Percentiles rank a stretch among this genome's conserved stretches.
phyloP scores from a whole-genome alignment of 2,888 invertebrate genomes.

The Cylindroiulus punctatus region DNA sequence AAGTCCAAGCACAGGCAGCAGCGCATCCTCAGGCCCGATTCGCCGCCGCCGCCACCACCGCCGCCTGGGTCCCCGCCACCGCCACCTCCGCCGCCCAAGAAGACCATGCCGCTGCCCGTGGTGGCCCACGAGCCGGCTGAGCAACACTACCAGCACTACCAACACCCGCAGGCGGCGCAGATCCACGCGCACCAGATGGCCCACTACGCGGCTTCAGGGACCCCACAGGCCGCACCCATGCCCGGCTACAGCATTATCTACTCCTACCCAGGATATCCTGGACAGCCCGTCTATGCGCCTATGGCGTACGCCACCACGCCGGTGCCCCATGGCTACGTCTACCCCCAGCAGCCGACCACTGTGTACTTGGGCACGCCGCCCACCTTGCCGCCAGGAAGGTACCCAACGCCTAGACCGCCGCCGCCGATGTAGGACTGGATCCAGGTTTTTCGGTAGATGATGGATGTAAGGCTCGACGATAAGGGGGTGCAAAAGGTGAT shows the following conservation, averaged over 20 bases:
- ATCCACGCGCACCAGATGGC: conserved; percentile 50
- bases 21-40: conserved; percentile 46
- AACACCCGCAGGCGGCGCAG: conserved; percentile 48
- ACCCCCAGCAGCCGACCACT: conserved; percentile 57
- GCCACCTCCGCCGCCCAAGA: conserved; percentile 59
- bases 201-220: conserved; percentile 30
- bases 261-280: conserved; percentile 58
- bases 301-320: conserved; percentile 54
- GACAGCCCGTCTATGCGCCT: conserved; percentile 58
- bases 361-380: conserved; percentile 54
- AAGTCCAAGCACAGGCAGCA: conserved; percentile 50
- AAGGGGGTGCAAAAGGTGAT: no score
- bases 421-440: background rate
- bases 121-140: conserved; percentile 27
- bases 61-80: conserved; percentile 58
- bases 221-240: conserved; percentile 42
- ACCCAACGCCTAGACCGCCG: conserved; percentile 21
- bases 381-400: conserved; percentile 14
- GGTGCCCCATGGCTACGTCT: conserved; percentile 53
- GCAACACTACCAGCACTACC: conserved; percentile 53
- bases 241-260: conserved; percentile 58
- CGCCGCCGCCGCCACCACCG: conserved; percentile 58
- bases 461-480: background rate
- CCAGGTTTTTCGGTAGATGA: background rate
- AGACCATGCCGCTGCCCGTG: conserved; percentile 52